Conservation (phyloP, 2,888 invertebrate species). For the Scotopteryx bipunctaria region DNA sequence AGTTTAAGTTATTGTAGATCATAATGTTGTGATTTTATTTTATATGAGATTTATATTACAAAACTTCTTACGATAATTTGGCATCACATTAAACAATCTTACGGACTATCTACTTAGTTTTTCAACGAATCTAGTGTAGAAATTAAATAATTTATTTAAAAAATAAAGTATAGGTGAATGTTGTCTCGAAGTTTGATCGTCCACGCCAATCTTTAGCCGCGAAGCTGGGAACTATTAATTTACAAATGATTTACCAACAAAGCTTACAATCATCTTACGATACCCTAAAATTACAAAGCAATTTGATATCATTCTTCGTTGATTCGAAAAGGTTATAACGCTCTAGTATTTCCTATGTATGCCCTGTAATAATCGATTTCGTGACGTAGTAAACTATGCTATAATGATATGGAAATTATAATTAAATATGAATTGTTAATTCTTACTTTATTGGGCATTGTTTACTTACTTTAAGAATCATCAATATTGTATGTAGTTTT, state of each 20-base stretch:
- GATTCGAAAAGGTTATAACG: slow-evolving; percentile 37
- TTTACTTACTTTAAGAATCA: neutral
- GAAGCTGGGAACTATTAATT: slow-evolving; percentile 37
- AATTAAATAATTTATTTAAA: too few species aligned
- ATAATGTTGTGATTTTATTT: too few species aligned
- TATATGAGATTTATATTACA: too few species aligned
- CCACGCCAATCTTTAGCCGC: slow-evolving; percentile 24
- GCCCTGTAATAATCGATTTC: slow-evolving; percentile 31
- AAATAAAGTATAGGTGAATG: neutral
- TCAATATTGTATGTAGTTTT: too few species aligned
- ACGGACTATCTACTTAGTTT: too few species aligned
- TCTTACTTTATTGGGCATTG: slow-evolving; percentile 1
- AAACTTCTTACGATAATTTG: too few species aligned
- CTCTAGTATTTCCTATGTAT: slow-evolving; percentile 28
- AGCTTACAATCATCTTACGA: slow-evolving; percentile 28
- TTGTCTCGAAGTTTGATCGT: slow-evolving; percentile 2
- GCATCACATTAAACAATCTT: too few species aligned
- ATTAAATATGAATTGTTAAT: slow-evolving; percentile 15
- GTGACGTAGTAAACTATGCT: slow-evolving; percentile 11
- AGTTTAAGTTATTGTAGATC: too few species aligned
- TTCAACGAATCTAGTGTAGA: too few species aligned
- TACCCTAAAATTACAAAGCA: slow-evolving; percentile 39
- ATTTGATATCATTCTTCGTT: slow-evolving; percentile 41
- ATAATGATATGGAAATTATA: slow-evolving; percentile 9
- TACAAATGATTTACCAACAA: slow-evolving; percentile 24